Evolutionary conservation across 2,113 vertebrate species (phyloP).

Genomic region (Typhlomys cinereus): DNA sequence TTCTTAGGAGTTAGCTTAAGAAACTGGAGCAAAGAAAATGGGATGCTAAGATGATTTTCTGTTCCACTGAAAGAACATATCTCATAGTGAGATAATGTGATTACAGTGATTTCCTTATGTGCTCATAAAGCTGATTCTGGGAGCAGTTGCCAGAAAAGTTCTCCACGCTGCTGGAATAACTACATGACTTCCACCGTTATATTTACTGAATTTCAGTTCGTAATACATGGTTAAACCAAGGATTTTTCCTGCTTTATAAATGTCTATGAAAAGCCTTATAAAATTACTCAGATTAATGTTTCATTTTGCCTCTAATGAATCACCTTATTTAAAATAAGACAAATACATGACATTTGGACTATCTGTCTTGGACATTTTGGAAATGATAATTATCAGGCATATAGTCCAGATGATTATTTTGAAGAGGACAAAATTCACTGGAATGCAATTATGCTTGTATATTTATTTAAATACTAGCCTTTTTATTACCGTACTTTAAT

Average conservation of each 20-base stretch:
- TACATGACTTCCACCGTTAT: neutral
- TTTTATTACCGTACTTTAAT: neutral
- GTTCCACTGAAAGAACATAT: slow-evolving; percentile 45
- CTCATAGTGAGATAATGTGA: slow-evolving; percentile 54
- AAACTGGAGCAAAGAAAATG: slow-evolving; percentile 44
- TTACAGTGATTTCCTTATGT: slow-evolving; percentile 65
- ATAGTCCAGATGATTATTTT: slow-evolving; percentile 10
- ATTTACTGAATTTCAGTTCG: slow-evolving; percentile 32
- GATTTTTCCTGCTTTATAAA: slow-evolving; percentile 42
- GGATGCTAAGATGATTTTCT: slow-evolving; percentile 41
- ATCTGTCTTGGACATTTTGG: neutral
- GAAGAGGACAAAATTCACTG: neutral
- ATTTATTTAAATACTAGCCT: slow-evolving; percentile 24
- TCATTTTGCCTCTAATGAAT: slow-evolving; percentile 20
- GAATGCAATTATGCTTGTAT: neutral
- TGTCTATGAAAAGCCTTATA: slow-evolving; percentile 4
- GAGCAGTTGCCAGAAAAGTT: slow-evolving; percentile 33
- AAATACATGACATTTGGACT: neutral
- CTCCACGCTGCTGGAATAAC: slow-evolving; percentile 4
- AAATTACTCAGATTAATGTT: slow-evolving; percentile 21
- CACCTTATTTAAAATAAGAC: slow-evolving; percentile 18
- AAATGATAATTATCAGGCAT: slow-evolving; percentile 7
- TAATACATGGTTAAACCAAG: neutral
- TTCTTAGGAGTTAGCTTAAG: slow-evolving; percentile 35
- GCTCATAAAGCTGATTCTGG: slow-evolving; percentile 49